Percentiles rank a stretch among this genome's conserved stretches.
These are phyloP conservation scores for Muricea muricata DNA, from an alignment of 92 coral and sea anemone genomes.

Conservation along the genomic window DNA sequence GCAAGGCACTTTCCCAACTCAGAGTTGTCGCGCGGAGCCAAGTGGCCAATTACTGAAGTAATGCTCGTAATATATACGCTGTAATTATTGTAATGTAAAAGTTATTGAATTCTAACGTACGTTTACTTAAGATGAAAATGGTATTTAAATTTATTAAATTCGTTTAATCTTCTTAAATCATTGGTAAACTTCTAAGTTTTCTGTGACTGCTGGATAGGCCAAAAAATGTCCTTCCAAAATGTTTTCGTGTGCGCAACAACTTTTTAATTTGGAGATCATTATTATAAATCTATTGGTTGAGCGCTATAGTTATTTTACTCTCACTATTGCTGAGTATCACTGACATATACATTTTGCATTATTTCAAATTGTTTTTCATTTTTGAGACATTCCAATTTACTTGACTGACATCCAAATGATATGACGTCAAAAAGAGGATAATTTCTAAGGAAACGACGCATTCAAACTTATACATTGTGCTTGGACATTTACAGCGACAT, in stretches of 20 bases:
- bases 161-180: background rate
- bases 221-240: background rate
- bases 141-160: slow-evolving; percentile 7
- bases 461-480: too few species aligned
- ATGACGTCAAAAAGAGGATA: background rate
- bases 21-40: background rate
- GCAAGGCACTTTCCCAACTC: background rate
- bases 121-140: background rate
- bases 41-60: slow-evolving; percentile 5
- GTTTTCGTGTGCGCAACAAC: background rate
- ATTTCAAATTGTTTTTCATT: too few species aligned
- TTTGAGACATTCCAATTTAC: background rate
- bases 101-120: background rate
- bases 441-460: background rate
- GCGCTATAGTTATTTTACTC: background rate
- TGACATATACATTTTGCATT: background rate
- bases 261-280: too few species aligned
- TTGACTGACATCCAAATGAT: too few species aligned
- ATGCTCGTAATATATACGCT: background rate
- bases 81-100: background rate
- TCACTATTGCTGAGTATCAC: background rate
- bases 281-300: too few species aligned
- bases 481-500: too few species aligned
- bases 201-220: background rate
- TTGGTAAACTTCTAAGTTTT: background rate